Conservation (phyloP, 2,888 invertebrate genomes). For the Argyresthia albistria region DNA sequence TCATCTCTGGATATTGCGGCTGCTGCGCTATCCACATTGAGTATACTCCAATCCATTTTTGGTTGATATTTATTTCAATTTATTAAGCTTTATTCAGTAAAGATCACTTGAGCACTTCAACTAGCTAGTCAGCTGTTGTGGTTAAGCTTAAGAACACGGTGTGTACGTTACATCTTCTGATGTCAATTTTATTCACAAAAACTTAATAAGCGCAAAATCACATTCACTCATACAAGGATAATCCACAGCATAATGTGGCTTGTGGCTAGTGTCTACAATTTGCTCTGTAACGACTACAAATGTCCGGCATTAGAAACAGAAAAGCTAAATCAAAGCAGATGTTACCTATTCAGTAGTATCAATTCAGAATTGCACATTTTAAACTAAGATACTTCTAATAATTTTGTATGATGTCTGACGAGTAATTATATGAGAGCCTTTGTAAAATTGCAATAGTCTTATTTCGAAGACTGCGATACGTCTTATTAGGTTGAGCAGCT, state of each 20-base stretch:
- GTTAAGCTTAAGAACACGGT: neutral
- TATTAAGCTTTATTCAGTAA: conserved; percentile 8
- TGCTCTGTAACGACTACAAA: conserved; percentile 24
- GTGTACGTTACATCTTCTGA: too few relatives aligned
- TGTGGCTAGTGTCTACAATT: conserved; percentile 25
- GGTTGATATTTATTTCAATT: neutral
- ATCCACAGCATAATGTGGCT: conserved; percentile 19
- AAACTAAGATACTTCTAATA: too few relatives aligned
- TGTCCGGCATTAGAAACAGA: conserved; percentile 21
- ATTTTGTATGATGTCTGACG: too few relatives aligned
- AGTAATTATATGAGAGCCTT: too few relatives aligned
- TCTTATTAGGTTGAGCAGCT: too few relatives aligned
- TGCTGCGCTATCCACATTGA: conserved; percentile 75
- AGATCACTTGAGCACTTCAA: conserved; percentile 15
- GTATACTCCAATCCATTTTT: conserved; percentile 81
- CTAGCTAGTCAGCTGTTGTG: neutral
- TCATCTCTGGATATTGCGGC: conserved; percentile 82
- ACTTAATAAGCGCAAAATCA: too few relatives aligned
- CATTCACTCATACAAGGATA: conserved; percentile 12
- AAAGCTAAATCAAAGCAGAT: conserved; percentile 19
- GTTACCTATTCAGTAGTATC: neutral
- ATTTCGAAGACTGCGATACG: too few relatives aligned
- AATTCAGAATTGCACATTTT: too few relatives aligned
- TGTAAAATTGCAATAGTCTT: too few relatives aligned
- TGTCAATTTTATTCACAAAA: too few relatives aligned